phyloP scores from a whole-genome alignment of 92 coral and sea anemone species.

The Ricordea florida region DNA sequence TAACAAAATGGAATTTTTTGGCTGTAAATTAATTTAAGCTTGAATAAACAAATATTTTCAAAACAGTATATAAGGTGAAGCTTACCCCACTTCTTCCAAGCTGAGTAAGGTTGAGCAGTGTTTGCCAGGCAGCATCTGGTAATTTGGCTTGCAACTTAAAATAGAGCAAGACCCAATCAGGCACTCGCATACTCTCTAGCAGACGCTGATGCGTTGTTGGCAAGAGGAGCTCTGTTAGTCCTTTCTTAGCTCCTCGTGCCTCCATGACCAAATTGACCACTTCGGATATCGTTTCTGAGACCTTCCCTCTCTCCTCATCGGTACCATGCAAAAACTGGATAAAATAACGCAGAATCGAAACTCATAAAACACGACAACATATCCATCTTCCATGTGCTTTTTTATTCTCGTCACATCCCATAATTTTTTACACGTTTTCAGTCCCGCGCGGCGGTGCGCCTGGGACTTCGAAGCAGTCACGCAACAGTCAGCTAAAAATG shows the following conservation, averaged over 20 bases:
- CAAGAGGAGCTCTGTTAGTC: constrained; percentile 34
- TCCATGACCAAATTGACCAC: constrained; percentile 38
- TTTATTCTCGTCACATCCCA: no score
- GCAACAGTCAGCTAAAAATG: no score
- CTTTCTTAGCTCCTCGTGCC: constrained; percentile 41
- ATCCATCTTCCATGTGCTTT: no score
- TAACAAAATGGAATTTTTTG: no score
- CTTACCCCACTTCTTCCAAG: constrained; percentile 68
- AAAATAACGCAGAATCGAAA: no score
- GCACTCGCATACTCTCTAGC: constrained; percentile 41
- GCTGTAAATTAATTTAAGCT: no score
- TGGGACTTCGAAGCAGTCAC: no score
- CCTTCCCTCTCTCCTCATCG: constrained; percentile 10
- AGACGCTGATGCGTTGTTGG: constrained; percentile 14
- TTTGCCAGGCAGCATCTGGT: constrained; percentile 63
- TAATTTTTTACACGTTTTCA: no score
- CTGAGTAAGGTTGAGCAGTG: constrained; percentile 50
- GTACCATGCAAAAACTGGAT: constrained; percentile 8
- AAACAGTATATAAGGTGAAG: not conserved
- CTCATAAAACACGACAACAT: no score
- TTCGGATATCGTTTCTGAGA: constrained; percentile 21
- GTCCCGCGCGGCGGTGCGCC: no score
- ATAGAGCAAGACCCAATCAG: constrained; percentile 65
- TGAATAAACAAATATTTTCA: not conserved
- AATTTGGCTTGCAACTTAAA: constrained; percentile 51